Evolutionary conservation across 2,888 invertebrate genomes (phyloP).

Genomic region (Peribatodes rhomboidaria): DNA sequence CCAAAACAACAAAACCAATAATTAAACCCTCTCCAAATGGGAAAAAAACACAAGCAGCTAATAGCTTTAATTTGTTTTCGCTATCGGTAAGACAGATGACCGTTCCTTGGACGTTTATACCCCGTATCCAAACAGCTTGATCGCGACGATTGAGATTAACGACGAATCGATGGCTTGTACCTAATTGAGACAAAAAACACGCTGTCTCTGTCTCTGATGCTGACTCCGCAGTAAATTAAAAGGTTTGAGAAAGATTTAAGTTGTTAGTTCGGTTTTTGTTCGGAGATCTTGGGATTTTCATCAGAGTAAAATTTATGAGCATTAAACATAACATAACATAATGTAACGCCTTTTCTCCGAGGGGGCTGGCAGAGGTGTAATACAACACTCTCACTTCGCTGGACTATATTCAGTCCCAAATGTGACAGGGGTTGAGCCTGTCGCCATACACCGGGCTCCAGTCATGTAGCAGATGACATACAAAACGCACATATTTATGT

Average conservation of each 20-base stretch:
- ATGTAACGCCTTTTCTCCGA: too few relatives aligned
- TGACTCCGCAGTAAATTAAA: slow-evolving; percentile 43
- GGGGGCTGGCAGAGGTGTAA: too few relatives aligned
- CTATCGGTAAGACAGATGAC: slow-evolving; percentile 56
- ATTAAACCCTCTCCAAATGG: slow-evolving; percentile 8
- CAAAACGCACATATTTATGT: too few relatives aligned
- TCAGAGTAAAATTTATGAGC: not conserved
- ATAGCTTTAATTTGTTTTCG: slow-evolving; percentile 34
- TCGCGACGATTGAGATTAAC: slow-evolving; percentile 76
- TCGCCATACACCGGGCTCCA: too few relatives aligned
- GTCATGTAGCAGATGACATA: too few relatives aligned
- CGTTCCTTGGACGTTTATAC: slow-evolving; percentile 65
- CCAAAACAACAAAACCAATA: slow-evolving; percentile 14
- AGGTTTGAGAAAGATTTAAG: slow-evolving; percentile 22
- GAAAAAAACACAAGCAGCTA: slow-evolving; percentile 26
- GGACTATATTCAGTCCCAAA: too few relatives aligned
- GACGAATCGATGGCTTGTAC: slow-evolving; percentile 60
- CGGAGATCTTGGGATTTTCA: not conserved
- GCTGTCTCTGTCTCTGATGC: slow-evolving; percentile 39
- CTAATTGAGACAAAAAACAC: slow-evolving; percentile 67
- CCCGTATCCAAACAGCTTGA: slow-evolving; percentile 69
- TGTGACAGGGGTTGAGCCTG: too few relatives aligned
- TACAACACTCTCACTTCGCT: too few relatives aligned
- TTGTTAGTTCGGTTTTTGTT: slow-evolving; percentile 1
- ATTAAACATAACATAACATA: not conserved